Percentiles rank a stretch among this genome's conserved stretches.
phyloP scores from a whole-genome alignment of 2,888 invertebrate species.

The Mimumesa dahlbomi region DNA sequence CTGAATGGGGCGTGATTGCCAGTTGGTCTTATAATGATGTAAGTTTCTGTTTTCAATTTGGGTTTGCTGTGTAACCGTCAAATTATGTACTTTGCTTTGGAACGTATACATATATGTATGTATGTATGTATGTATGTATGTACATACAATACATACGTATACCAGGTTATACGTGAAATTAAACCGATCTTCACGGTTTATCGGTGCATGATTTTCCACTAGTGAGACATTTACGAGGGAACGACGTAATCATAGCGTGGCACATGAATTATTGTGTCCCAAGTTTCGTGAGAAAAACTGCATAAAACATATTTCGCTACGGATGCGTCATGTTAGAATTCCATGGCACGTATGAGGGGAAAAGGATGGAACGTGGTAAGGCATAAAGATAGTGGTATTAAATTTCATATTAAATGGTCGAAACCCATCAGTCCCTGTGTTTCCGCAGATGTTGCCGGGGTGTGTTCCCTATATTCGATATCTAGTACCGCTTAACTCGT shows the following conservation, averaged over 20 bases:
- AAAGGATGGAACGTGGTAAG: not conserved
- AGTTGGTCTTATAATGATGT: too few relatives aligned
- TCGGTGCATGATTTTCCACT: too few relatives aligned
- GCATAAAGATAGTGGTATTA: constrained; percentile 37
- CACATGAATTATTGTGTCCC: not conserved
- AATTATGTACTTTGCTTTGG: too few relatives aligned
- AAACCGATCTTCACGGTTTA: too few relatives aligned
- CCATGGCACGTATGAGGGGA: not conserved
- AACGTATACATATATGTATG: too few relatives aligned
- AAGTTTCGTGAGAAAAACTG: constrained; percentile 10
- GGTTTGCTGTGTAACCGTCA: too few relatives aligned
- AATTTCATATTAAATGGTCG: constrained; percentile 64
- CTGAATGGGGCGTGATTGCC: too few relatives aligned
- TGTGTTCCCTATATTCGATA: constrained; percentile 55
- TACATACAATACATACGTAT: too few relatives aligned
- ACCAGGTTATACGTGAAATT: too few relatives aligned
- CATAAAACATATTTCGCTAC: constrained; percentile 37
- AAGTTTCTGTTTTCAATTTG: too few relatives aligned
- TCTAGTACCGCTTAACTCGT: constrained; percentile 35
- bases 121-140: too few relatives aligned
- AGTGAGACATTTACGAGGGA: too few relatives aligned
- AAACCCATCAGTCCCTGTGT: constrained; percentile 62
- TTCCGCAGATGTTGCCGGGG: constrained; percentile 66
- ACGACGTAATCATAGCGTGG: not conserved
- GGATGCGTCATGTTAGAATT: constrained; percentile 10